Conservation (phyloP, 2,797 vertebrate species). For the Mus spretus region DNA sequence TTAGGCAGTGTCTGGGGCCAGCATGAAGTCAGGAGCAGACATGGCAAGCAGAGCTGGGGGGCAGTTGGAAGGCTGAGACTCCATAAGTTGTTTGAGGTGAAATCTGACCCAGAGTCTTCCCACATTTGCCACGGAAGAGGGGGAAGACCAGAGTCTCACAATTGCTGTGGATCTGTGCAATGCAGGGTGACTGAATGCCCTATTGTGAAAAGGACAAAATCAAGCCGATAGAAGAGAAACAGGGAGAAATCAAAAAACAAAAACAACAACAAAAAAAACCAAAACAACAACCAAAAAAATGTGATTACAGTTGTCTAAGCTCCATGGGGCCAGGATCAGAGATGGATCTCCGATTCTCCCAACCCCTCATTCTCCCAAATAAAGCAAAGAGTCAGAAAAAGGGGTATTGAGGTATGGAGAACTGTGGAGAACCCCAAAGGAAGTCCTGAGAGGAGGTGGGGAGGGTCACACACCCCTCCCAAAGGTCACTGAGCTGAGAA, state of each 20-base stretch:
- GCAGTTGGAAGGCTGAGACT: not conserved
- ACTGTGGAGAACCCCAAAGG: constrained; percentile 65
- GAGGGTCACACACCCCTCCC: constrained; percentile 61
- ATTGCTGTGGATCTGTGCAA: not conserved
- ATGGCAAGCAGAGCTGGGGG: not conserved
- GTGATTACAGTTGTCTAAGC: not conserved
- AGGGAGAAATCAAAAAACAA: no score
- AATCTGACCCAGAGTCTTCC: not conserved
- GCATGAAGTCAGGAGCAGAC: not conserved
- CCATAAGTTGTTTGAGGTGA: not conserved
- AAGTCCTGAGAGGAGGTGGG: constrained; percentile 82
- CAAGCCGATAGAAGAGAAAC: not conserved
- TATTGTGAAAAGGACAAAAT: not conserved
- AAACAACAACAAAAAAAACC: no score
- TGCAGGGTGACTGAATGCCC: constrained; percentile 16
- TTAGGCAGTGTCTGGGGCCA: not conserved
- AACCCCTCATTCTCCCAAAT: constrained; percentile 25
- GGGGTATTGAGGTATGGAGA: constrained; percentile 68
- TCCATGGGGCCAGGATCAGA: constrained; percentile 31
- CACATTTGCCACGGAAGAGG: not conserved
- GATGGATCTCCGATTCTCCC: not conserved
- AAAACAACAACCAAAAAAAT: not conserved
- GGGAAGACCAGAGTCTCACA: not conserved
- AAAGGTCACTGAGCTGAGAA: constrained; percentile 75
- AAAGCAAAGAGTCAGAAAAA: constrained; percentile 42